A percentile compares a stretch with the other conserved stretches of the same genome.
Evolutionary conservation across 2,113 vertebrate genomes (phyloP).

Genomic region (Caretta caretta): DNA sequence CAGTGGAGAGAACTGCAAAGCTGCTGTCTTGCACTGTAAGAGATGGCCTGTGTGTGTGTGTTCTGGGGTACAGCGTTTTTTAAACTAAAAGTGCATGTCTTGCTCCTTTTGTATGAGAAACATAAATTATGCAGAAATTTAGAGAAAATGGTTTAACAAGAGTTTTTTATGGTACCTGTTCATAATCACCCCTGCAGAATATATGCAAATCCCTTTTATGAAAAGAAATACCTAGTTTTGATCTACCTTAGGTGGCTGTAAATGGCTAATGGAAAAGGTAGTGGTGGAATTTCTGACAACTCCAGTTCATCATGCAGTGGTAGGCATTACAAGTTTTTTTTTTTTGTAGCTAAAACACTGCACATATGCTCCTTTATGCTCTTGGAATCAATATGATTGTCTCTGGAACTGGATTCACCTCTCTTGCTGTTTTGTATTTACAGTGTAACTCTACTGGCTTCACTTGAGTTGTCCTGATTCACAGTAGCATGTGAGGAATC

Average conservation of each 20-base stretch:
- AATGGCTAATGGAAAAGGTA: not conserved
- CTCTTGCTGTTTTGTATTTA: not conserved
- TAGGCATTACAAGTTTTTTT: constrained; percentile 1
- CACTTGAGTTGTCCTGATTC: not conserved
- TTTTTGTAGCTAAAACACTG: not conserved
- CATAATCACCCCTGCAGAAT: not conserved
- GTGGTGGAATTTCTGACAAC: not conserved
- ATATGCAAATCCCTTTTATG: not conserved
- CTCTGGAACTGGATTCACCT: not conserved
- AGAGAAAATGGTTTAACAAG: not conserved
- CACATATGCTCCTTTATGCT: not conserved
- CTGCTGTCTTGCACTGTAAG: too few relatives aligned
- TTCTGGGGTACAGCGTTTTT: not conserved
- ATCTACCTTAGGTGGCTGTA: not conserved
- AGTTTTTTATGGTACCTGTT: not conserved
- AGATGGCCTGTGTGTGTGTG: not conserved
- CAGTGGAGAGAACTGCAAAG: not conserved
- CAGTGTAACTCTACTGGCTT: not conserved
- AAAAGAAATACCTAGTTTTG: not conserved
- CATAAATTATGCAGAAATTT: not conserved
- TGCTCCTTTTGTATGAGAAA: not conserved
- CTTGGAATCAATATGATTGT: not conserved
- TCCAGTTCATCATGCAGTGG: constrained; percentile 18
- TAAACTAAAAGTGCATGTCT: not conserved
- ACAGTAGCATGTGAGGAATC: not conserved